Evolutionary conservation across 2,888 invertebrate species (phyloP).

Genomic region (Sicus ferrugineus): DNA sequence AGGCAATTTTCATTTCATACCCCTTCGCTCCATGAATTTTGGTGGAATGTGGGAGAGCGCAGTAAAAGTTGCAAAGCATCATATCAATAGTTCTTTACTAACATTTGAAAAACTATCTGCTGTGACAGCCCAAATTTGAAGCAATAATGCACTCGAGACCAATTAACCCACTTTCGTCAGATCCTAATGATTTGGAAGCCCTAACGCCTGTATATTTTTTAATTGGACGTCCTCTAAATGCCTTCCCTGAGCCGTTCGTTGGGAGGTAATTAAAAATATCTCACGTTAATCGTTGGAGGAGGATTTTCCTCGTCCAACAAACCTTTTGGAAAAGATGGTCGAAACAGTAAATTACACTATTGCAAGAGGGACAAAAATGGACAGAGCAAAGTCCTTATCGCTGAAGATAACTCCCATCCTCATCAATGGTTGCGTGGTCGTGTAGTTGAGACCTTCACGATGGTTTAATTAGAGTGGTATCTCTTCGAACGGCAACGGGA

Average conservation of each 20-base stretch:
- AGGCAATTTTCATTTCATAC: slow-evolving; percentile 21
- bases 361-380: slow-evolving; percentile 12
- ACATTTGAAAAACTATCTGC: slow-evolving; percentile 11
- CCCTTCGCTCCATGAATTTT: slow-evolving; percentile 1
- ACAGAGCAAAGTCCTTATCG: slow-evolving; percentile 15
- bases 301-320: slow-evolving; percentile 1
- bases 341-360: not conserved
- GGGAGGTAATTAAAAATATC: slow-evolving; percentile 10
- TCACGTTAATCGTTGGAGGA: slow-evolving; percentile 1
- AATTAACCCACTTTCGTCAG: not conserved
- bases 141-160: slow-evolving; percentile 29
- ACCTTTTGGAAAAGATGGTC: not conserved
- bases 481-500: slow-evolving; percentile 1
- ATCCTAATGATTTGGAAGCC: slow-evolving; percentile 26
- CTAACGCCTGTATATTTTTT: slow-evolving; percentile 30
- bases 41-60: slow-evolving; percentile 21
- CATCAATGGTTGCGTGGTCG: slow-evolving; percentile 4
- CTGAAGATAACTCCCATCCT: not conserved
- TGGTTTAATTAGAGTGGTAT: slow-evolving; percentile 15
- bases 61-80: slow-evolving; percentile 10
- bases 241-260: slow-evolving; percentile 5
- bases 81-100: slow-evolving; percentile 2
- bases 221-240: slow-evolving; percentile 28
- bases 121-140: slow-evolving; percentile 7
- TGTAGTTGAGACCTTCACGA: not conserved